Conservation (phyloP, 2,888 invertebrate species). For the Urechis unicinctus region DNA sequence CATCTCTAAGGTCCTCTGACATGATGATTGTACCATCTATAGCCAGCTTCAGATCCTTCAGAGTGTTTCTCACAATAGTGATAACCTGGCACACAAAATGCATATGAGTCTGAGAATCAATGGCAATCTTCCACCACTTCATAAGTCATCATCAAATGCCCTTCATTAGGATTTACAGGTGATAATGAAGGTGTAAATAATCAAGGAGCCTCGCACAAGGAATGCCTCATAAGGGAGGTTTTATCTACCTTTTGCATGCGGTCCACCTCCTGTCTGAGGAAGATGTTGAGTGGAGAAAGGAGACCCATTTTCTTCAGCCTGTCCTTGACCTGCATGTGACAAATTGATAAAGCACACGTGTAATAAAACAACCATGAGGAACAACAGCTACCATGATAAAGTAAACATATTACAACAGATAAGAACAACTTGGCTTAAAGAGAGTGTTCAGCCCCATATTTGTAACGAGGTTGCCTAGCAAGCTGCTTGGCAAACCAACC, state of each 20-base stretch:
- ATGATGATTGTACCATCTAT: conserved; percentile 96
- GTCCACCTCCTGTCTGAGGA: conserved; percentile 68
- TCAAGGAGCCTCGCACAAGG: too few relatives aligned
- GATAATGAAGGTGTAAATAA: too few relatives aligned
- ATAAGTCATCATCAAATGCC: too few relatives aligned
- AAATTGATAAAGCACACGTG: neutral
- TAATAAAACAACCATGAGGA: neutral
- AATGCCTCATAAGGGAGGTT: neutral
- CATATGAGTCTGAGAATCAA: too few relatives aligned
- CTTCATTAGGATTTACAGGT: too few relatives aligned
- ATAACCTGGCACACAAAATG: conserved; percentile 82
- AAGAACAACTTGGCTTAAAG: too few relatives aligned
- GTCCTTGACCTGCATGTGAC: conserved; percentile 58
- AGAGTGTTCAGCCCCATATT: too few relatives aligned
- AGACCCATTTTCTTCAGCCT: conserved; percentile 85
- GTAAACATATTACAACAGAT: neutral
- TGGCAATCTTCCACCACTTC: too few relatives aligned
- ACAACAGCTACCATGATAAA: neutral
- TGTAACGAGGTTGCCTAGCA: too few relatives aligned
- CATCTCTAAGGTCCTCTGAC: conserved; percentile 81
- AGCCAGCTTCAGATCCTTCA: conserved; percentile 84
- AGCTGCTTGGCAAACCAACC: too few relatives aligned
- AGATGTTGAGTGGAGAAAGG: conserved; percentile 91
- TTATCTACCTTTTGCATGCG: conserved; percentile 63
- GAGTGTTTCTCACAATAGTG: conserved; percentile 67